phyloP scores from a whole-genome alignment of 2,797 vertebrate genomes.

The Darevskia nairensis region DNA sequence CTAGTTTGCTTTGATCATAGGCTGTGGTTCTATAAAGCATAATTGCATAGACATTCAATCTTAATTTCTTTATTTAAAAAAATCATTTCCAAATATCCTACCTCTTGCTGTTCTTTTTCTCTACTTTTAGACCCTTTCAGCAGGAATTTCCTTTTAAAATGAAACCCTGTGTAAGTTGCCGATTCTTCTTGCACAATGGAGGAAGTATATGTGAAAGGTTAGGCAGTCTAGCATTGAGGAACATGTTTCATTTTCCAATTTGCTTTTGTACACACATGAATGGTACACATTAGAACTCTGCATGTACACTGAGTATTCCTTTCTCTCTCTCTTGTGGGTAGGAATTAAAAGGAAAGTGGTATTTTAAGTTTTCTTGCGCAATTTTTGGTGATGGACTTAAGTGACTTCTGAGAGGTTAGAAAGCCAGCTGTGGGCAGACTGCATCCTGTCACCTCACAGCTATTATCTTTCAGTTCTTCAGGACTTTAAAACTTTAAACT shows the following conservation, averaged over 20 bases:
- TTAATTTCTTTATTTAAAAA: background rate
- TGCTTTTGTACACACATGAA: background rate
- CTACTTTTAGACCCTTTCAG: background rate
- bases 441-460: background rate
- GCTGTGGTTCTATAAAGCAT: background rate
- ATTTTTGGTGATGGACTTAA: background rate
- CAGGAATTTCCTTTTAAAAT: background rate
- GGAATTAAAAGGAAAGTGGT: background rate
- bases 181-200: background rate
- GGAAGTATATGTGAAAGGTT: background rate
- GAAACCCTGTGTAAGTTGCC: background rate
- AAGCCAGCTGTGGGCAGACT: background rate
- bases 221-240: background rate
- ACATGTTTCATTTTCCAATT: background rate
- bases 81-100: background rate
- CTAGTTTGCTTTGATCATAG: background rate
- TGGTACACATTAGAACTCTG: conserved; percentile 23
- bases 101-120: background rate
- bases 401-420: background rate
- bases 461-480: background rate
- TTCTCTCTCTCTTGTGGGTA: background rate
- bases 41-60: background rate
- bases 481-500: background rate
- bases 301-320: background rate
- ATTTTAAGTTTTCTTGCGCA: background rate